Percentiles rank a stretch among this genome's conserved stretches.
Evolutionary conservation across 2,888 invertebrate genomes (phyloP).

Genomic region (Drosophila anomalata): DNA sequence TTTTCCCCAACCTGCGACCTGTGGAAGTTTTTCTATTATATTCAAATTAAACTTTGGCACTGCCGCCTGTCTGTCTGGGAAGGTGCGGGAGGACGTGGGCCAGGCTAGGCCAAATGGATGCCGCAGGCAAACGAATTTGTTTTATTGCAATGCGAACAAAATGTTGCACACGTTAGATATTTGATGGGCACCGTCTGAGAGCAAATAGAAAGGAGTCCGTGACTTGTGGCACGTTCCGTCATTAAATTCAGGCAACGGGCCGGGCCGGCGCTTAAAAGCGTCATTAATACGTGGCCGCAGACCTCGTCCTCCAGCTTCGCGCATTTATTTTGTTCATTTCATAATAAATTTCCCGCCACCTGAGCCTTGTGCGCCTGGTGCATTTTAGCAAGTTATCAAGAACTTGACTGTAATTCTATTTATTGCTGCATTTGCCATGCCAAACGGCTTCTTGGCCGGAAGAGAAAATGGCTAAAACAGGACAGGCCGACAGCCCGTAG

Average conservation of each 20-base stretch:
- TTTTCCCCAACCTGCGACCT: slow-evolving; percentile 3
- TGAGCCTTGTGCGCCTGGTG: slow-evolving; percentile 28
- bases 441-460: slow-evolving; percentile 36
- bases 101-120: slow-evolving; percentile 49
- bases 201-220: slow-evolving; percentile 26
- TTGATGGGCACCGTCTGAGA: slow-evolving; percentile 29
- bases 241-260: slow-evolving; percentile 50
- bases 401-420: slow-evolving; percentile 76
- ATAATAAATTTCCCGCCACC: slow-evolving; percentile 61
- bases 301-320: slow-evolving; percentile 1
- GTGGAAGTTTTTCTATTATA: slow-evolving; percentile 78
- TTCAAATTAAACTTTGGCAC: slow-evolving; percentile 75
- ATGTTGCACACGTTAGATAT: slow-evolving; percentile 25
- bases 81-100: not conserved
- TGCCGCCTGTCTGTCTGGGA: slow-evolving; percentile 12
- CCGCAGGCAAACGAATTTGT: slow-evolving; percentile 44
- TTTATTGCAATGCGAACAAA: slow-evolving; percentile 36
- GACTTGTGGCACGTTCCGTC: slow-evolving; percentile 62
- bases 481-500: slow-evolving; percentile 16
- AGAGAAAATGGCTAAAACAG: slow-evolving; percentile 21
- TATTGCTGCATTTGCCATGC: slow-evolving; percentile 69
- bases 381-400: slow-evolving; percentile 73
- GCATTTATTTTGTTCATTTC: slow-evolving; percentile 45
- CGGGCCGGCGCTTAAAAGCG: slow-evolving; percentile 31
- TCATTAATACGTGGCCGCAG: slow-evolving; percentile 44